These are phyloP conservation scores for Xiphorhynchus elegans DNA, from an alignment of 2,113 vertebrate species.

Conservation along the genomic window DNA sequence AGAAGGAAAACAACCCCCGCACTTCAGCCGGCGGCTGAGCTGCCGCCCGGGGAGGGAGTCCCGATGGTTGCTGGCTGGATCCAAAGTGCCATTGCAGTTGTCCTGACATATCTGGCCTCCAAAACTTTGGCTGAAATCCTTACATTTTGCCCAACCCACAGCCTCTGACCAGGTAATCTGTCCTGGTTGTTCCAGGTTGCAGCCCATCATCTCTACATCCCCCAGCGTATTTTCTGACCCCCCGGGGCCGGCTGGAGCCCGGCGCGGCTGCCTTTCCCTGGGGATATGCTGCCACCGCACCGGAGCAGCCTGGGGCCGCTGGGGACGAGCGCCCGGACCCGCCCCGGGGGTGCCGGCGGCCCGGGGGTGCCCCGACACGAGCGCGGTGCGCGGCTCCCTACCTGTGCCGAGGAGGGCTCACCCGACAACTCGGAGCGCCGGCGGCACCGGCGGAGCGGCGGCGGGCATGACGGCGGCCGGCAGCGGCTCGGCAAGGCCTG, in stretches of 20 bases:
- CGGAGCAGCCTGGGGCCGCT: background rate
- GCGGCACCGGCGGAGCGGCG: background rate
- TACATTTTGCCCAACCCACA: background rate
- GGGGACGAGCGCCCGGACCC: background rate
- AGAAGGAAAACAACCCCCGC: background rate
- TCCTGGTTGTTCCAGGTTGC: background rate
- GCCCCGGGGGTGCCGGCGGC: background rate
- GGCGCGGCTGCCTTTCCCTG: background rate
- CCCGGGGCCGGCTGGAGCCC: background rate
- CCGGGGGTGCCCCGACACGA: background rate
- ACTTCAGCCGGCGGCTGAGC: background rate
- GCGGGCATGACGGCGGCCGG: background rate
- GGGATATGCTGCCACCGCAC: background rate
- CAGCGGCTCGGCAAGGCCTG: background rate
- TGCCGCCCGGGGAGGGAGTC: background rate
- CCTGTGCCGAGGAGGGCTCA: constrained; percentile 36
- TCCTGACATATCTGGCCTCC: background rate
- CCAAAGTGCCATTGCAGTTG: background rate
- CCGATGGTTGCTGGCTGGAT: background rate
- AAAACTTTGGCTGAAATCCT: constrained; percentile 39
- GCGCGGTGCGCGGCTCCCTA: background rate
- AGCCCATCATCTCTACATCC: background rate
- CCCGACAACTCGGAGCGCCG: background rate
- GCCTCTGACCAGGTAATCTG: background rate
- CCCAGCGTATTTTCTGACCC: background rate